Base-by-base conservation (phyloP, 37 sponge, comb jelly and placozoan genomes). In the Crambe crambe region DNA sequence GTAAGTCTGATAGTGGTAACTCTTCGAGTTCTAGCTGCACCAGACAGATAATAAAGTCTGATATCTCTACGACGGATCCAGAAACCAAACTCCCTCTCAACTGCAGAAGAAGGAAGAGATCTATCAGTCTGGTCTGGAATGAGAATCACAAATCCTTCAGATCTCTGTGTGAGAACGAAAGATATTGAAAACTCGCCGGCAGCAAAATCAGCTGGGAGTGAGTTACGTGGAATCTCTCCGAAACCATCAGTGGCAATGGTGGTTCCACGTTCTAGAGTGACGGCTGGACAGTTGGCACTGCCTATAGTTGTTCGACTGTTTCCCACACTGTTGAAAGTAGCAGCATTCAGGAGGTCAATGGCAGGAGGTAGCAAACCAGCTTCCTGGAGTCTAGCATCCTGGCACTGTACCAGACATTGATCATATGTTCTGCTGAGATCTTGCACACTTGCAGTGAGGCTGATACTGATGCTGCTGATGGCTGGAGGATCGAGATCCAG, bases 91-190 rank as follows among this genome's bases (percentile, higher is more conserved):
- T 78, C 54, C 61, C 79, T 58, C 25, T 81, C 54, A 1, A 71
- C 82, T 42, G 1, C 17, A 41, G 25, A 3, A 30, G 59, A 25
- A 37, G 75, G 30, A 65, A 26, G 61, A 77, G 25, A 58, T 40
- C 51, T 34, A 41, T 51, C 73, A 20, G 71, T 61, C 9, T n/a
- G 8, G 31, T 82, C 65, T 64, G 81, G 79, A 12, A 91, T 57
- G 35, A 80, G 58, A 31, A 92, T 32, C 0, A 82, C 41, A 83
- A 56, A 84, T 0, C 92, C 92, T 85, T 92, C 92, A 51, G 59
- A 39, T 20, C 10, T 37, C 30, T 72, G 64, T 54, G 56, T 70
- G 5, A 68, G 15, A 1, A 87, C 85, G 80, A 92, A 84, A 58
- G 92, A 80, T 1, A 91, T 38, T 40, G 92, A 73, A 67, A 85